A percentile compares a stretch with the other conserved stretches of the same genome.
Evolutionary conservation across 2,888 invertebrate species (phyloP).

Genomic region (Leptopilina syphax): DNA sequence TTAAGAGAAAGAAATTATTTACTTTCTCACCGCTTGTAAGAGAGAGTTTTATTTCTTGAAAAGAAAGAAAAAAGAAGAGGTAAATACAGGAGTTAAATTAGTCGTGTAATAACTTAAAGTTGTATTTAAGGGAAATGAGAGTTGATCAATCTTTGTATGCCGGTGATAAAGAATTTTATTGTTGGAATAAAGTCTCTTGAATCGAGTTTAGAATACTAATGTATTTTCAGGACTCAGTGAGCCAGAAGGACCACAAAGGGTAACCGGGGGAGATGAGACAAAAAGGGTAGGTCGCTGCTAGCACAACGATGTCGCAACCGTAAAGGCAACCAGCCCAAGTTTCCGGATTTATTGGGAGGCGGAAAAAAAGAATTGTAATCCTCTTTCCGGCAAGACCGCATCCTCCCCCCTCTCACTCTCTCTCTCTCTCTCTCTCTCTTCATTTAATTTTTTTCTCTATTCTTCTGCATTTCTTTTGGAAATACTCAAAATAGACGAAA

Average conservation of each 20-base stretch:
- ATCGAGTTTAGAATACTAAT: conserved; percentile 53
- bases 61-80: not conserved
- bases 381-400: conserved; percentile 38
- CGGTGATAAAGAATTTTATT: conserved; percentile 54
- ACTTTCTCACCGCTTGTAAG: no score
- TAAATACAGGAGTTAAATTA: not conserved
- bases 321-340: conserved; percentile 24
- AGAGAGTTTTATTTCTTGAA: not conserved
- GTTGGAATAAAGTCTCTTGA: conserved; percentile 52
- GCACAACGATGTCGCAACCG: conserved; percentile 20
- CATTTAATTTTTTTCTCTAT: conserved; percentile 8
- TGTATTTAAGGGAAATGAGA: conserved; percentile 10
- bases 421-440: conserved; percentile 4
- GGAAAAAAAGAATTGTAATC: conserved; percentile 38
- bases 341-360: conserved; percentile 38
- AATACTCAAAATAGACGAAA: not conserved
- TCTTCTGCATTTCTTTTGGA: not conserved
- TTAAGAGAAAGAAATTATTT: not conserved
- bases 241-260: conserved; percentile 46
- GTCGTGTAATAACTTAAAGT: not conserved
- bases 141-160: conserved; percentile 47
- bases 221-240: conserved; percentile 53
- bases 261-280: conserved; percentile 31
- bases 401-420: not conserved
- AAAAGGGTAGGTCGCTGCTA: not conserved